Evolutionary conservation across 2,888 invertebrate genomes (phyloP).

Genomic region (Rhagonycha fulva): DNA sequence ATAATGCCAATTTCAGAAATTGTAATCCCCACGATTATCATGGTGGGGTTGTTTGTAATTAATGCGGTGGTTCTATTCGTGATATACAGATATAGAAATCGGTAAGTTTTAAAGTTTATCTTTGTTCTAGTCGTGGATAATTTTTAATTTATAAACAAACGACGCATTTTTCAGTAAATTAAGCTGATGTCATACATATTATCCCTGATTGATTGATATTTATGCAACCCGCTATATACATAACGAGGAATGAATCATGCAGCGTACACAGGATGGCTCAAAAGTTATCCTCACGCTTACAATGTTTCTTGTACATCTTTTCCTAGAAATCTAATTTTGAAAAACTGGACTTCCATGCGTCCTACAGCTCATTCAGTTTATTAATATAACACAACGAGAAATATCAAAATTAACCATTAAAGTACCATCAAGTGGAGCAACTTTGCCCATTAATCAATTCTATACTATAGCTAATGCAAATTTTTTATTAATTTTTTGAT

Average conservation of each 20-base stretch:
- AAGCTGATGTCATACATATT: neutral
- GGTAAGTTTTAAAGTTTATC: conserved; percentile 53
- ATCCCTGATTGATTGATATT: neutral
- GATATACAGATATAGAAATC: conserved; percentile 73
- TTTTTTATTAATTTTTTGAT: too few relatives aligned
- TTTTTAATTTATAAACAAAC: neutral
- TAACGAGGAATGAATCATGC: neutral
- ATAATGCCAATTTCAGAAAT: conserved; percentile 62
- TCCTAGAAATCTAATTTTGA: too few relatives aligned
- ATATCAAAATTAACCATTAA: too few relatives aligned
- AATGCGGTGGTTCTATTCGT: conserved; percentile 75
- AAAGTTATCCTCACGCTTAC: neutral
- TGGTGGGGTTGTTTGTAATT: conserved; percentile 71
- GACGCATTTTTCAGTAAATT: neutral
- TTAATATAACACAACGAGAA: too few relatives aligned
- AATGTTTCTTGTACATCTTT: too few relatives aligned
- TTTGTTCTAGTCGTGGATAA: neutral
- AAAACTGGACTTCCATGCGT: too few relatives aligned
- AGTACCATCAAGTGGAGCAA: too few relatives aligned
- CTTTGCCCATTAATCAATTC: too few relatives aligned
- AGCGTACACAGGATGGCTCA: neutral
- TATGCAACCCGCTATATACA: neutral
- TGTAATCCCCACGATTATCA: conserved; percentile 72
- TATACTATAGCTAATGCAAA: too few relatives aligned
- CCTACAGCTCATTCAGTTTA: too few relatives aligned